Evolutionary conservation across 2,888 invertebrate species (phyloP).

Genomic region (Sphaerophoria rueppellii): DNA sequence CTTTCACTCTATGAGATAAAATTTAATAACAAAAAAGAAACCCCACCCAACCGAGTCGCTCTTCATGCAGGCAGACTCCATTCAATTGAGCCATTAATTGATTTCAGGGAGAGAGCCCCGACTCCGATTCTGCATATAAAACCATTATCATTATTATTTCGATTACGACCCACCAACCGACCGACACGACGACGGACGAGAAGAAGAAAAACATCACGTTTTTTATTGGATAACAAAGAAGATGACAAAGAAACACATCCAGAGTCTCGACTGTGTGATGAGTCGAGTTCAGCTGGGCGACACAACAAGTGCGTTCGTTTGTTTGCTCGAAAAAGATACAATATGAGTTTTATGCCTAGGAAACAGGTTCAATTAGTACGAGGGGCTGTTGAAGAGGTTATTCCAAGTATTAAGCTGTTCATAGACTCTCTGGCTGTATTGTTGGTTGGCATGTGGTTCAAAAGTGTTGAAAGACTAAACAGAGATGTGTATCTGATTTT

Average conservation of each 20-base stretch:
- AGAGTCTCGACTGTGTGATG: neutral
- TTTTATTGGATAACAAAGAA: conserved; percentile 66
- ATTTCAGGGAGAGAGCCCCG: conserved; percentile 44
- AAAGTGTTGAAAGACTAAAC: conserved; percentile 2
- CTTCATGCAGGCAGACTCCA: conserved; percentile 63
- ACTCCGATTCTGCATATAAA: conserved; percentile 1
- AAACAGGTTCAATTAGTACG: conserved; percentile 53
- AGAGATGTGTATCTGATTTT: neutral
- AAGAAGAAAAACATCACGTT: conserved; percentile 26
- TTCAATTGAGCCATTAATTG: conserved; percentile 71
- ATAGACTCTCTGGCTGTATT: neutral
- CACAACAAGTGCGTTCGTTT: conserved; percentile 32
- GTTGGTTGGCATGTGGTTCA: conserved; percentile 1
- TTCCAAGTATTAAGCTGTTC: conserved; percentile 3
- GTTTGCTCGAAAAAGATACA: conserved; percentile 8
- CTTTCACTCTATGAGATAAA: conserved; percentile 33
- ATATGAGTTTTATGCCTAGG: conserved; percentile 12
- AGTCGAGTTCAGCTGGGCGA: neutral
- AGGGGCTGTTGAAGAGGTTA: neutral
- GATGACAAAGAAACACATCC: conserved; percentile 44
- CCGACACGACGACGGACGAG: too few species aligned
- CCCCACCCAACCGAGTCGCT: neutral
- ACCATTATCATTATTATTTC: conserved; percentile 3
- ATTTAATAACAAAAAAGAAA: conserved; percentile 50
- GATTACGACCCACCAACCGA: too few species aligned